Percentiles rank a stretch among this genome's conserved stretches.
phyloP scores from a whole-genome alignment of 2,888 invertebrate genomes.

The Ceraclea dissimilis region DNA sequence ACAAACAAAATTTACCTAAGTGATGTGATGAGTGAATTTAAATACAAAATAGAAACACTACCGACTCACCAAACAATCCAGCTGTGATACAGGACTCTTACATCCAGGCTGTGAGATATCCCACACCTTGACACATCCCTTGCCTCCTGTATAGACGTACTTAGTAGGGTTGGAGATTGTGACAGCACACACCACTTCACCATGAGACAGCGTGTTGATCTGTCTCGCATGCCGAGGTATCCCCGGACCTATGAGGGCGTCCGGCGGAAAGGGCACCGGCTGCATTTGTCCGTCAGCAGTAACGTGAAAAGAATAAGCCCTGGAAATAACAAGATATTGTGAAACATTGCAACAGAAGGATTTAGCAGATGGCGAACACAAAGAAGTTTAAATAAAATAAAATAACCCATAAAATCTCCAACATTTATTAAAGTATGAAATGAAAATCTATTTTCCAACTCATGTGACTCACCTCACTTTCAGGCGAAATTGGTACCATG shows the following conservation, averaged over 20 bases:
- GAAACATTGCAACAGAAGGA: too few species aligned
- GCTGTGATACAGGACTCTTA: slow-evolving; percentile 82
- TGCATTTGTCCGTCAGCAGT: slow-evolving; percentile 83
- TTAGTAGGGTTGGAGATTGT: slow-evolving; percentile 91
- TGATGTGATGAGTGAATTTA: too few species aligned
- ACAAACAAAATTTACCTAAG: too few species aligned
- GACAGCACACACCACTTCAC: slow-evolving; percentile 95
- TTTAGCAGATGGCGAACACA: too few species aligned
- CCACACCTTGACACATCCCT: slow-evolving; percentile 97
- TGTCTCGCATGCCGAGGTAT: slow-evolving; percentile 90
- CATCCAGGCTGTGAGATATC: slow-evolving; percentile 84
- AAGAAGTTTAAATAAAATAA: too few species aligned
- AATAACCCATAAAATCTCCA: too few species aligned
- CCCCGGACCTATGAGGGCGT: slow-evolving; percentile 87
- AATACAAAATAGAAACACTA: too few species aligned
- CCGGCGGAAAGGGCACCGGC: slow-evolving; percentile 91
- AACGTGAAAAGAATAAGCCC: slow-evolving; percentile 92
- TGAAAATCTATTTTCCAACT: too few species aligned
- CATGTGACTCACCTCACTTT: too few species aligned
- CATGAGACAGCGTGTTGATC: slow-evolving; percentile 87
- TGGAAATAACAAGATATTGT: slow-evolving; percentile 50
- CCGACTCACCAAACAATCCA: slow-evolving; percentile 84
- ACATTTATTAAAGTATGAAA: too few species aligned
- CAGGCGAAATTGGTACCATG: too few species aligned
- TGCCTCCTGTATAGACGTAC: slow-evolving; percentile 92